Conservation (phyloP, 2,888 invertebrate species). For the Sphaerophoria taeniata region DNA sequence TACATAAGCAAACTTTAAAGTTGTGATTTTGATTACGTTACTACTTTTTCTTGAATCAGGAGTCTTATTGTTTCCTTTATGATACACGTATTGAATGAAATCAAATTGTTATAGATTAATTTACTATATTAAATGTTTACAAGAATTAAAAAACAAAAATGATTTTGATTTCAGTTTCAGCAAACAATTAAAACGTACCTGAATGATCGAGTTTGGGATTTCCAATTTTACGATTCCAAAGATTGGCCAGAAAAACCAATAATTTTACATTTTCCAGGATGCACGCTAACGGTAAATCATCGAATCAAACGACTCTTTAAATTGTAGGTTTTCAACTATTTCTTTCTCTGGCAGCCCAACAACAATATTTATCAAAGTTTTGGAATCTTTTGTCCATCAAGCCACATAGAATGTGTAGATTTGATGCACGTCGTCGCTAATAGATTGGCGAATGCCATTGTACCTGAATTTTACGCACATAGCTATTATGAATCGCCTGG, state of each 20-base stretch:
- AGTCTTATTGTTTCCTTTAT: no score
- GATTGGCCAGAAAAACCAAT: slow-evolving; percentile 94
- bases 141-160: not conserved
- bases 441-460: slow-evolving; percentile 91
- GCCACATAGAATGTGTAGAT: slow-evolving; percentile 88
- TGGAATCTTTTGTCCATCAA: slow-evolving; percentile 92
- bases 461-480: slow-evolving; percentile 94
- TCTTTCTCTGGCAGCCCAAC: slow-evolving; percentile 86
- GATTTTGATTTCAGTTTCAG: slow-evolving; percentile 88
- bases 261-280: slow-evolving; percentile 94
- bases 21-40: no score
- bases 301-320: not conserved
- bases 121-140: no score
- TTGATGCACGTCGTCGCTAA: slow-evolving; percentile 89
- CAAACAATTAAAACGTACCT: slow-evolving; percentile 95
- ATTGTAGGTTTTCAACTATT: not conserved
- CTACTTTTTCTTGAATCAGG: no score
- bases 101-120: not conserved
- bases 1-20: no score
- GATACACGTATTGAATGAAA: no score
- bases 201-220: slow-evolving; percentile 94
- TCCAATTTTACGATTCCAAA: slow-evolving; percentile 95
- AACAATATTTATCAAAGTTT: slow-evolving; percentile 92
- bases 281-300: slow-evolving; percentile 91
- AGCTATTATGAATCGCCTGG: slow-evolving; percentile 90